A percentile compares a stretch with the other conserved stretches of the same genome.
These are phyloP conservation scores for Orchesella flavescens DNA, from an alignment of 2,888 invertebrate genomes.

Conservation along the genomic window DNA sequence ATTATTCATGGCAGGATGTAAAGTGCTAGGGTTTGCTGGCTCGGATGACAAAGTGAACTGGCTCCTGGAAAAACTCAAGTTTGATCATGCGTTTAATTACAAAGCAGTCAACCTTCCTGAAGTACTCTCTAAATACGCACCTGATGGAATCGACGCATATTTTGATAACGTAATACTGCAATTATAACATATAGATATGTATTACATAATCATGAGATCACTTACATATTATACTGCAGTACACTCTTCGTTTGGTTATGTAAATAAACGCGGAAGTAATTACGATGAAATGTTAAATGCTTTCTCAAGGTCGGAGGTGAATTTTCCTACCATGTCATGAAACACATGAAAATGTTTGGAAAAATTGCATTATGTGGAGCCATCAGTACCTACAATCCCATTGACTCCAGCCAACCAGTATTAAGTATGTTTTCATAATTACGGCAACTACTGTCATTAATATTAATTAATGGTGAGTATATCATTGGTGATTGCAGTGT, in stretches of 20 bases:
- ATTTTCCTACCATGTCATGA: slow-evolving; percentile 78
- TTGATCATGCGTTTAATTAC: slow-evolving; percentile 83
- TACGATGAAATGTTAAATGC: too few relatives aligned
- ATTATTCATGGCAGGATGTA: slow-evolving; percentile 75
- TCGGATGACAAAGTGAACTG: slow-evolving; percentile 83
- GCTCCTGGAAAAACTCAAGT: slow-evolving; percentile 80
- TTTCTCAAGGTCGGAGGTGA: slow-evolving; percentile 80
- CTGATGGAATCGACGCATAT: slow-evolving; percentile 83
- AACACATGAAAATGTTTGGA: slow-evolving; percentile 80
- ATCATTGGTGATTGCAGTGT: too few relatives aligned
- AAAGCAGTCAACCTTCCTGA: slow-evolving; percentile 78
- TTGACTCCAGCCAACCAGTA: slow-evolving; percentile 74
- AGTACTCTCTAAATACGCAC: slow-evolving; percentile 79
- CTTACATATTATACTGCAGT: not conserved
- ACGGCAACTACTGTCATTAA: too few relatives aligned
- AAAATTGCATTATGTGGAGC: slow-evolving; percentile 81
- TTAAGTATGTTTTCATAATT: slow-evolving; percentile 43
- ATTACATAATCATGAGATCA: not conserved
- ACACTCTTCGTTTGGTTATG: not conserved
- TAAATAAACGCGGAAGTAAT: not conserved
- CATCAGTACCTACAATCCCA: slow-evolving; percentile 81
- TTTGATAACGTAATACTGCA: slow-evolving; percentile 82
- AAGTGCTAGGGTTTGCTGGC: slow-evolving; percentile 83
- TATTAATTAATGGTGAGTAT: too few relatives aligned
- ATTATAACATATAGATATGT: too few relatives aligned